Conservation (phyloP, 2,797 vertebrate genomes). For the Epinephelus coioides region DNA sequence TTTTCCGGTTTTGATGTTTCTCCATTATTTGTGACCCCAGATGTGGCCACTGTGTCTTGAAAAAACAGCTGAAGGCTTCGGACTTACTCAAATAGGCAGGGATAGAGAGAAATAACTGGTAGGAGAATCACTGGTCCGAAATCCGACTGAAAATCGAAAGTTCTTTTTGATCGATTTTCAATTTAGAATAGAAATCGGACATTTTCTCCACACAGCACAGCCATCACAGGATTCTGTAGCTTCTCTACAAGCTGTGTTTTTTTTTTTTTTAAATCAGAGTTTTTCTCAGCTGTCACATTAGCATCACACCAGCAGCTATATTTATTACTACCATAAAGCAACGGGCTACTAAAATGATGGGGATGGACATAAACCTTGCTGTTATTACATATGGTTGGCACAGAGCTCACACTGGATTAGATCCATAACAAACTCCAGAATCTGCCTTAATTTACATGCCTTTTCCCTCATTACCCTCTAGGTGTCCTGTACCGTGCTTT, state of each 20-base stretch:
- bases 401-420: constrained; percentile 34
- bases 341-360: constrained; percentile 8
- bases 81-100: no score
- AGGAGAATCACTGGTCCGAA: no score
- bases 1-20: no score
- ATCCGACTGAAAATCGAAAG: no score
- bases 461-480: constrained; percentile 5
- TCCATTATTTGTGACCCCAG: no score
- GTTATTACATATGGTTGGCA: constrained; percentile 28
- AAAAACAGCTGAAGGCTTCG: no score
- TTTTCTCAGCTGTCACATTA: constrained; percentile 62
- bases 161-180: no score
- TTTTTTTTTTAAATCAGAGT: constrained; percentile 15
- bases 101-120: no score
- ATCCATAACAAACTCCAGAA: constrained; percentile 24
- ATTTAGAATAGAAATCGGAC: no score
- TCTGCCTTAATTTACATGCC: constrained; percentile 25
- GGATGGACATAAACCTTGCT: constrained; percentile 41
- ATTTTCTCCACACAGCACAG: constrained; percentile 7
- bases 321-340: constrained; percentile 49
- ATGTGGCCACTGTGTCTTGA: no score
- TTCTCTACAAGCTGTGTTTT: constrained; percentile 24
- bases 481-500: constrained; percentile 15
- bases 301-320: constrained; percentile 48
- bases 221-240: constrained; percentile 10